phyloP scores from a whole-genome alignment of 1,140 invertebrate genomes.

The Drosophila watanabei region DNA sequence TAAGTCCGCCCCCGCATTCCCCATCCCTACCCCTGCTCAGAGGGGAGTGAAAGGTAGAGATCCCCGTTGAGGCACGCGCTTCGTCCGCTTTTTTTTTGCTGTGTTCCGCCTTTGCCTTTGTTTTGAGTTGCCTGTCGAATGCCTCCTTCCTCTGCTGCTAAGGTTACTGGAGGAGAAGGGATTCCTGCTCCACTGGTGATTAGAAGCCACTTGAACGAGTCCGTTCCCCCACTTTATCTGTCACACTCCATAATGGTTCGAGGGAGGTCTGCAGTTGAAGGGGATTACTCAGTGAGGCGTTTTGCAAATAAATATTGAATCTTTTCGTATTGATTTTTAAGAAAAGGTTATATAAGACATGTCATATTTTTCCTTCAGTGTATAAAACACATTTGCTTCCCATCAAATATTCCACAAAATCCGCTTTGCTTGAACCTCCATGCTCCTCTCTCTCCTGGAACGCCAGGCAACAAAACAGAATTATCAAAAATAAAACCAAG shows the following conservation, averaged over 20 bases:
- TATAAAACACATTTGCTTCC: constrained; percentile 44
- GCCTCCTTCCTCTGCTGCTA: constrained; percentile 6
- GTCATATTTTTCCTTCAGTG: not conserved
- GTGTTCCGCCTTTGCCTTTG: constrained; percentile 60
- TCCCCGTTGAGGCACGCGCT: constrained; percentile 57
- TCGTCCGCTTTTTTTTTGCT: constrained; percentile 51
- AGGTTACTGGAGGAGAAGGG: constrained; percentile 6
- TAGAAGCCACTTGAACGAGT: constrained; percentile 72
- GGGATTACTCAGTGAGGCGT: constrained; percentile 20
- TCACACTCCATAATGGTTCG: constrained; percentile 2
- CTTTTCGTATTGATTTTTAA: not conserved
- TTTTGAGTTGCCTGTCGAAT: constrained; percentile 48
- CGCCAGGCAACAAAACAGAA: constrained; percentile 63
- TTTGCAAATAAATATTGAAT: not conserved
- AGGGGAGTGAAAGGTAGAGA: constrained; percentile 10
- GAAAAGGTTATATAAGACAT: not conserved
- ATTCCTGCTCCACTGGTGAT: constrained; percentile 52
- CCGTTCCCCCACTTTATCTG: constrained; percentile 1
- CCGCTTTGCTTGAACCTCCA: constrained; percentile 45
- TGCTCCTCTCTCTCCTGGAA: constrained; percentile 29
- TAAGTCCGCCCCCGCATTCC: constrained; percentile 1
- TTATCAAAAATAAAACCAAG: constrained; percentile 76
- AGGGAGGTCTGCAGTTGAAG: constrained; percentile 37
- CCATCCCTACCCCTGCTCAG: not conserved
- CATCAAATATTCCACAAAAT: constrained; percentile 77